Conservation (phyloP, 2,888 invertebrate species). For the Harmothoe impar region DNA sequence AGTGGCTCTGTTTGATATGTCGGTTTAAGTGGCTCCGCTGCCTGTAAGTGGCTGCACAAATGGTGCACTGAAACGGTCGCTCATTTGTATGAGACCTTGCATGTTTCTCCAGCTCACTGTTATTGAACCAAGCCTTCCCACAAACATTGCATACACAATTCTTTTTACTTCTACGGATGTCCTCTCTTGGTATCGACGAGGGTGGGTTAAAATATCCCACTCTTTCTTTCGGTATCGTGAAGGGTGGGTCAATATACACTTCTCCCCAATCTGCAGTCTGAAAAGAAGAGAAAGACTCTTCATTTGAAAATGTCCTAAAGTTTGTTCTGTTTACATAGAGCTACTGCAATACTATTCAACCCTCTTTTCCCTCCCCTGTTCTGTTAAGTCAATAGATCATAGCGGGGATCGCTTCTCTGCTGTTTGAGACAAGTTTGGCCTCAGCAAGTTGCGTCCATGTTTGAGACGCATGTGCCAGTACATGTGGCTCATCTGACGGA, state of each 20-base stretch:
- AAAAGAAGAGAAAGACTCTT: background rate
- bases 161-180: background rate
- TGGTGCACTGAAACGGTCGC: background rate
- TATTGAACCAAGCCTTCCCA: background rate
- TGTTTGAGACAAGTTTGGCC: too few relatives aligned
- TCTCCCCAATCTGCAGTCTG: conserved; percentile 1
- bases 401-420: too few relatives aligned
- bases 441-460: too few relatives aligned
- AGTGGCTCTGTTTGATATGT: background rate
- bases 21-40: background rate
- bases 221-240: too few relatives aligned
- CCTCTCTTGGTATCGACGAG: background rate
- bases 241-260: background rate
- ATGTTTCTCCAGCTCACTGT: background rate
- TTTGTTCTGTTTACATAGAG: background rate
- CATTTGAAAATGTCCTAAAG: background rate
- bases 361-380: background rate
- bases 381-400: too few relatives aligned
- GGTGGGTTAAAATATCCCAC: too few relatives aligned
- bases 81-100: conserved; percentile 1
- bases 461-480: background rate
- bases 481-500: conserved; percentile 7
- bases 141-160: background rate
- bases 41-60: background rate
- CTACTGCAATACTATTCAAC: background rate